phyloP scores from a whole-genome alignment of 1,140 invertebrate species.

The Mamestra configurata region DNA sequence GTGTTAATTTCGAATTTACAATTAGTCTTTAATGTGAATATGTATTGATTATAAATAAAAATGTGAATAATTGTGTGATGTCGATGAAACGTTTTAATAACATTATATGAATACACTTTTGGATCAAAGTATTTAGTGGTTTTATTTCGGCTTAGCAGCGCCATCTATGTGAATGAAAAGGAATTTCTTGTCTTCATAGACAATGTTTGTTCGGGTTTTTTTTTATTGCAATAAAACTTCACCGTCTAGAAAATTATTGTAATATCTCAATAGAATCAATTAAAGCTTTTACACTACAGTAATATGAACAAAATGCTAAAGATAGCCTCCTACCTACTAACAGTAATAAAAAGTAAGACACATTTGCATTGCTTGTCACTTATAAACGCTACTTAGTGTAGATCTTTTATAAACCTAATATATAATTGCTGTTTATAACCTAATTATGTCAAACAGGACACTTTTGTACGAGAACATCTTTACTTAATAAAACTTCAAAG shows the following conservation, averaged over 20 bases:
- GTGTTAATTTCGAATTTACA: slow-evolving; percentile 85
- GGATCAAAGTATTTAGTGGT: slow-evolving; percentile 68
- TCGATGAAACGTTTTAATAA: slow-evolving; percentile 80
- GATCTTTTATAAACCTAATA: slow-evolving; percentile 28
- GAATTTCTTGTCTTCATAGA: not conserved
- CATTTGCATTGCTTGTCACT: slow-evolving; percentile 17
- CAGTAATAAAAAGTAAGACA: slow-evolving; percentile 37
- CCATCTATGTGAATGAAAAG: not conserved
- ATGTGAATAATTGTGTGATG: slow-evolving; percentile 86
- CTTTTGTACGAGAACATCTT: slow-evolving; percentile 34
- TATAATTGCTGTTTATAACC: not conserved
- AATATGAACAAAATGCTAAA: slow-evolving; percentile 32
- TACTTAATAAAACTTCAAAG: slow-evolving; percentile 19
- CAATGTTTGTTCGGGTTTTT: not conserved
- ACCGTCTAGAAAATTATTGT: slow-evolving; percentile 53
- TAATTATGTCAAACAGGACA: slow-evolving; percentile 7
- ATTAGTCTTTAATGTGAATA: slow-evolving; percentile 81
- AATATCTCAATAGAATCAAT: slow-evolving; percentile 58
- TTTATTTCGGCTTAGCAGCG: slow-evolving; percentile 50
- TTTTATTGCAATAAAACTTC: slow-evolving; percentile 52
- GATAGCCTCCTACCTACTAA: not conserved
- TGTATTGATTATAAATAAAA: slow-evolving; percentile 68
- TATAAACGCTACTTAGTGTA: slow-evolving; percentile 46
- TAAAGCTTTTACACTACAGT: slow-evolving; percentile 66
- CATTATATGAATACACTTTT: slow-evolving; percentile 85